Evolutionary conservation across 2,797 vertebrate genomes (phyloP).

Genomic region (Perdix hodgsoniae): DNA sequence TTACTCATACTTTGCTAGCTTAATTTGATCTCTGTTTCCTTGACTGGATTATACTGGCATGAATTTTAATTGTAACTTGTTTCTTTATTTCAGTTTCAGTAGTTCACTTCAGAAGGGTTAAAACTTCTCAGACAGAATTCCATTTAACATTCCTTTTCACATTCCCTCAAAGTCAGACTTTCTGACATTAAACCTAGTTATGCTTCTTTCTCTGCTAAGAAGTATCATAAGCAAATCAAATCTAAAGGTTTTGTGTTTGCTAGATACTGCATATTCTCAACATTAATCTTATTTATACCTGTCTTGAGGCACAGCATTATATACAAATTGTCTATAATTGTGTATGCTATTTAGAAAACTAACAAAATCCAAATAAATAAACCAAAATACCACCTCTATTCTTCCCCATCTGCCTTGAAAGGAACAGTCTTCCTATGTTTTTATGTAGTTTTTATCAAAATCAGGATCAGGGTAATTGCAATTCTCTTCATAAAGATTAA

Average conservation of each 20-base stretch:
- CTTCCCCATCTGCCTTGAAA: background rate
- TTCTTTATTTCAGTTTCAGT: background rate
- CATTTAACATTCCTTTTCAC: background rate
- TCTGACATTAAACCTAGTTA: background rate
- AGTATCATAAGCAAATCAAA: background rate
- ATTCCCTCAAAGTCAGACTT: background rate
- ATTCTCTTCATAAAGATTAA: conserved; percentile 52
- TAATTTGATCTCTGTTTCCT: background rate
- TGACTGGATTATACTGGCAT: background rate
- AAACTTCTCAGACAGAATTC: background rate
- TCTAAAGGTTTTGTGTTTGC: background rate
- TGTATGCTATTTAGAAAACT: background rate
- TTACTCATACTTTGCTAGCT: background rate
- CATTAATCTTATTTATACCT: background rate
- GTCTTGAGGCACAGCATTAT: background rate
- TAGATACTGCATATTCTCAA: background rate
- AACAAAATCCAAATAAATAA: background rate
- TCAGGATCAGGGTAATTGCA: conserved; percentile 20
- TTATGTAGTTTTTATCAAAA: conserved; percentile 17
- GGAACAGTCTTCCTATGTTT: background rate
- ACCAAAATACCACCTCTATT: background rate
- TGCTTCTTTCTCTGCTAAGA: background rate
- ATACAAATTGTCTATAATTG: background rate
- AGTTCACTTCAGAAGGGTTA: background rate
- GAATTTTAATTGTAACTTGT: conserved; percentile 13